Conservation (phyloP, 1,140 invertebrate species). For the Sycobia sp. region DNA sequence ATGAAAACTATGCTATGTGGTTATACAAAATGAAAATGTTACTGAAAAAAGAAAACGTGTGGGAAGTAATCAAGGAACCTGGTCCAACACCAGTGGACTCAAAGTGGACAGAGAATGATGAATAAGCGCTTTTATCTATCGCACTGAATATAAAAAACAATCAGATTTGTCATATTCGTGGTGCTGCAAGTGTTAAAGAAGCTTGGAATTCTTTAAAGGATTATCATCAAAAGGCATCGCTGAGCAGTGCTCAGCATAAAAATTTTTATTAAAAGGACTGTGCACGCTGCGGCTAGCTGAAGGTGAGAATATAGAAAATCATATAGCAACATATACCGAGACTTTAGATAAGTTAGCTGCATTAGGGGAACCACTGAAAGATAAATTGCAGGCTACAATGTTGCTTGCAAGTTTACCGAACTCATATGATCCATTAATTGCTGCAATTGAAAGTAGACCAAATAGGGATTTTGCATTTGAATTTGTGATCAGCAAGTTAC, state of each 20-base stretch:
- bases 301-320: background rate
- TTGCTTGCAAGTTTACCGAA: background rate
- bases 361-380: background rate
- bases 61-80: background rate
- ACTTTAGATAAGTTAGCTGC: background rate
- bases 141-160: background rate
- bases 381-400: background rate
- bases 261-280: background rate
- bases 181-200: conserved; percentile 15
- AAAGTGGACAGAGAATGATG: background rate
- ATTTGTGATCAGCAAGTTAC: background rate
- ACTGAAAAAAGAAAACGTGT: background rate
- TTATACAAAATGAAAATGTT: no score
- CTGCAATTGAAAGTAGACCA: background rate
- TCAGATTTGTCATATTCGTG: conserved; percentile 21
- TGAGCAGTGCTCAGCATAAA: background rate
- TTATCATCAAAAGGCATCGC: background rate
- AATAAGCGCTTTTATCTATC: background rate
- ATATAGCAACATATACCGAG: background rate
- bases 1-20: no score
- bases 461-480: background rate
- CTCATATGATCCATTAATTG: background rate
- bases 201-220: conserved; percentile 17
- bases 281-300: background rate
- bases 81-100: background rate